These are phyloP conservation scores for Apeltes quadracus DNA, from an alignment of 2,113 vertebrate species.

Conservation along the genomic window DNA sequence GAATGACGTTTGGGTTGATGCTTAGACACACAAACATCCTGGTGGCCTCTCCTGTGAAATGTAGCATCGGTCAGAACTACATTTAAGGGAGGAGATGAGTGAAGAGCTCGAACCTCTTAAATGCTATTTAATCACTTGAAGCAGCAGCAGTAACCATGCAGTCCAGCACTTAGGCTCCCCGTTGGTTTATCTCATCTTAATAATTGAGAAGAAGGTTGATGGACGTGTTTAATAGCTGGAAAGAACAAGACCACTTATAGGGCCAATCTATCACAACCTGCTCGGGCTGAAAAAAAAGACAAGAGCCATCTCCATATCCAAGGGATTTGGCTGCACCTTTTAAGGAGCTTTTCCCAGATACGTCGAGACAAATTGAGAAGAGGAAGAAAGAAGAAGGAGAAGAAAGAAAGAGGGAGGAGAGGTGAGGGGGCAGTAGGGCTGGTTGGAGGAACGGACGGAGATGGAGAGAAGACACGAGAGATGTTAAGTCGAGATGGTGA, in stretches of 20 bases:
- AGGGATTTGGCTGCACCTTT: conserved; percentile 65
- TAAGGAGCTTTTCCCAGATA: conserved; percentile 56
- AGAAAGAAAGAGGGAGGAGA: conserved; percentile 10
- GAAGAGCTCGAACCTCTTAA: conserved; percentile 62
- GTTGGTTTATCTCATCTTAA: conserved; percentile 65
- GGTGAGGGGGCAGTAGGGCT: background rate
- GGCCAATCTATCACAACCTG: conserved; percentile 69
- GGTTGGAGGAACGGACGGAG: conserved; percentile 1
- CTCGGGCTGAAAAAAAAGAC: conserved; percentile 51
- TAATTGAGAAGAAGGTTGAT: conserved; percentile 72
- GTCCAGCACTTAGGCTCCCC: conserved; percentile 62
- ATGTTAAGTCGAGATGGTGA: conserved; percentile 33
- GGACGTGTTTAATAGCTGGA: conserved; percentile 76
- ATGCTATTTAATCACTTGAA: conserved; percentile 74
- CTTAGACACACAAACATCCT: conserved; percentile 64
- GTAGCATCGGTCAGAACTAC: conserved; percentile 35
- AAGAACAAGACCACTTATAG: conserved; percentile 73
- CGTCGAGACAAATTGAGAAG: conserved; percentile 52
- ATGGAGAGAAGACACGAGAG: conserved; percentile 7
- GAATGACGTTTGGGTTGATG: conserved; percentile 37
- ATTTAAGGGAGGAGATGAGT: conserved; percentile 50
- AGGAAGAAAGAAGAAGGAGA: conserved; percentile 29
- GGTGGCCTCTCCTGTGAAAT: conserved; percentile 55
- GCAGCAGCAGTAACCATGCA: conserved; percentile 49
- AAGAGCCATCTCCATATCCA: conserved; percentile 57